phyloP scores from a whole-genome alignment of 2,888 invertebrate genomes.

The Tachystola acroxantha region DNA sequence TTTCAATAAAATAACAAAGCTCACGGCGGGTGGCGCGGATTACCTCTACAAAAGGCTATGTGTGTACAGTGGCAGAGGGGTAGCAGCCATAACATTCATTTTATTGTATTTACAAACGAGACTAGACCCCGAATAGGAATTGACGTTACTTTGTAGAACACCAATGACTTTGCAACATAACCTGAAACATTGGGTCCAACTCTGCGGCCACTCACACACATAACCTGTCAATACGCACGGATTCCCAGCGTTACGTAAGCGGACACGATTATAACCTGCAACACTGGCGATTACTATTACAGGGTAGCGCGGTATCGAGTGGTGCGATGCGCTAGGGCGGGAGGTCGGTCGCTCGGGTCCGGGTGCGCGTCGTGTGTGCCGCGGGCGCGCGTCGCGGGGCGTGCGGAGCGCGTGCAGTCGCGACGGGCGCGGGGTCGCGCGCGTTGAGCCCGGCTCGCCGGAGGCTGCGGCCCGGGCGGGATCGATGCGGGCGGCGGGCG shows the following conservation, averaged over 20 bases:
- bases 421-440: slow-evolving; percentile 49
- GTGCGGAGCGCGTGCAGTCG: slow-evolving; percentile 42
- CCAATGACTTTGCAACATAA: slow-evolving; percentile 2
- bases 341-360: slow-evolving; percentile 24
- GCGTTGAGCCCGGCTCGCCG: slow-evolving; percentile 54
- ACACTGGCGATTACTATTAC: slow-evolving; percentile 43
- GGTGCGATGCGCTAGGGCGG: slow-evolving; percentile 46
- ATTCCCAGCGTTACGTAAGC: slow-evolving; percentile 60
- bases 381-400: slow-evolving; percentile 38
- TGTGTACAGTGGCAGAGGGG: slow-evolving; percentile 31
- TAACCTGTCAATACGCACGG: slow-evolving; percentile 57
- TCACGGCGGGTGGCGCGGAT: no score
- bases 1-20: slow-evolving; percentile 21
- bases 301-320: slow-evolving; percentile 35
- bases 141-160: not conserved
- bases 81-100: slow-evolving; percentile 2
- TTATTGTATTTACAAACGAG: slow-evolving; percentile 13
- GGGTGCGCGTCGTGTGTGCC: slow-evolving; percentile 31
- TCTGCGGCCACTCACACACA: slow-evolving; percentile 39
- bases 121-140: no score
- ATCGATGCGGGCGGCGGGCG: slow-evolving; percentile 76
- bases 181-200: slow-evolving; percentile 8
- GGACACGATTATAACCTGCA: slow-evolving; percentile 52
- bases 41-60: slow-evolving; percentile 23
- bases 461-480: slow-evolving; percentile 63